These are phyloP conservation scores for Enteromius paludinosus DNA, from an alignment of 2,797 vertebrate species.

Conservation along the genomic window DNA sequence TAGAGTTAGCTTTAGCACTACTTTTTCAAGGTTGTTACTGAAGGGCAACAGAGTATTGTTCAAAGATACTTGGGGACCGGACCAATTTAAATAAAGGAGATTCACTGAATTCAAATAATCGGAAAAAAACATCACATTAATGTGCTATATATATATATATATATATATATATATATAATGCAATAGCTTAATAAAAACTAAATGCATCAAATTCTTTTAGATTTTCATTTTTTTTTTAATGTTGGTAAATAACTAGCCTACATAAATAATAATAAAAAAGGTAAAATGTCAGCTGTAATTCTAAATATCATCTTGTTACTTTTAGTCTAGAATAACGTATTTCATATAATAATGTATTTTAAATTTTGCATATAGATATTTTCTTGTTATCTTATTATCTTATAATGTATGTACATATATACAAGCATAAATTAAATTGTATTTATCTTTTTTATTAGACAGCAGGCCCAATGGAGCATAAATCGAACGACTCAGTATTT, in stretches of 20 bases:
- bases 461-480: neutral
- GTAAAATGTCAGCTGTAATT: neutral
- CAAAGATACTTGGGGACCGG: neutral
- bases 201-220: neutral
- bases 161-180: no score
- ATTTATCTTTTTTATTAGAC: neutral
- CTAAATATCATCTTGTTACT: neutral
- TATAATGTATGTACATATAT: neutral
- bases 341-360: no score
- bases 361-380: neutral
- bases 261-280: neutral
- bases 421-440: neutral
- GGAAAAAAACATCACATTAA: neutral
- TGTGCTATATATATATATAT: neutral
- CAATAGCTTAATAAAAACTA: neutral
- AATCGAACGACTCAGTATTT: neutral
- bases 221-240: neutral
- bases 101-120: neutral
- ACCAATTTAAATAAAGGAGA: neutral
- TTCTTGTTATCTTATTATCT: neutral
- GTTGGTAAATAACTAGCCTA: neutral
- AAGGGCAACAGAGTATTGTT: neutral
- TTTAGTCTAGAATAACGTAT: neutral
- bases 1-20: neutral
- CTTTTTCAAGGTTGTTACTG: neutral